Conservation (phyloP, 1,140 invertebrate species). For the Sitodiplosis mosellana region DNA sequence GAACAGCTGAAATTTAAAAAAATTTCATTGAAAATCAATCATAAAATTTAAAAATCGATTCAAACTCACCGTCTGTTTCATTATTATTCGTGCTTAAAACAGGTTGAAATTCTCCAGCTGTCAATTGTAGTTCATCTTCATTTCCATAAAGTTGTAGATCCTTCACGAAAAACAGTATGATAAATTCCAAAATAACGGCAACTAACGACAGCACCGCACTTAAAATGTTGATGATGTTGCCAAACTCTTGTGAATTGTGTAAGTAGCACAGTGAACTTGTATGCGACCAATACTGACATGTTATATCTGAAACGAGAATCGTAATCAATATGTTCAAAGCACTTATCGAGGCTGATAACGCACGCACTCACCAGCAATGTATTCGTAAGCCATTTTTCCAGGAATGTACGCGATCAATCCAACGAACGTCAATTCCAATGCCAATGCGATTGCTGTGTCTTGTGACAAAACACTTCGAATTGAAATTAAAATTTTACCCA, state of each 20-base stretch:
- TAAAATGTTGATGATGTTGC: constrained; percentile 21
- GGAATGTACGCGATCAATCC: constrained; percentile 33
- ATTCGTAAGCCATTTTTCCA: too few species aligned
- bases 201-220: constrained; percentile 16
- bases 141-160: constrained; percentile 20
- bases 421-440: constrained; percentile 31
- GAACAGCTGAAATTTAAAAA: too few species aligned
- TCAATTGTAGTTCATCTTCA: constrained; percentile 3
- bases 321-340: background rate
- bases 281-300: constrained; percentile 23
- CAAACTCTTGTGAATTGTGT: constrained; percentile 19
- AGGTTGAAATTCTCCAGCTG: too few species aligned
- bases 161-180: constrained; percentile 18
- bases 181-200: constrained; percentile 19
- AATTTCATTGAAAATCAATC: too few species aligned
- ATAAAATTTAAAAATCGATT: too few species aligned
- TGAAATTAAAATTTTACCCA: constrained; percentile 35
- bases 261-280: constrained; percentile 17
- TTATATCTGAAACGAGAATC: constrained; percentile 14
- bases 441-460: constrained; percentile 38
- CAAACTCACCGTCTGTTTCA: too few species aligned
- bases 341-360: background rate
- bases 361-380: background rate
- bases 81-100: too few species aligned
- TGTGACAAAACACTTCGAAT: constrained; percentile 30